A percentile compares a stretch with the other conserved stretches of the same genome.
Conservation (phyloP, 2,888 invertebrate species). For the Caenorhabditis virilis region DNA sequence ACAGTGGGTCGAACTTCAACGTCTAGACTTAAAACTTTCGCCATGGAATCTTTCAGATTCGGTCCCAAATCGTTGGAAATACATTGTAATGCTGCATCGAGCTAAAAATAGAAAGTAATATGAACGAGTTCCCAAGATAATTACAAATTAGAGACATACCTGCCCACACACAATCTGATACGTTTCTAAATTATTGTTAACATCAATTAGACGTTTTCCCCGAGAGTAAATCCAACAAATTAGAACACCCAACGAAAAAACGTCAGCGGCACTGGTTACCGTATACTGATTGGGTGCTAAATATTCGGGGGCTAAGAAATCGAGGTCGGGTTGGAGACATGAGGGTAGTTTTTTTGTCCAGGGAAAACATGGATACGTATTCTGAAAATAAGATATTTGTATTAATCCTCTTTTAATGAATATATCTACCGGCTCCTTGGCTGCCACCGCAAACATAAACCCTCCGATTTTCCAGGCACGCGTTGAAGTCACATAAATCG, state of each 20-base stretch:
- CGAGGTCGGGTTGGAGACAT: conserved; percentile 90
- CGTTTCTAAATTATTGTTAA: conserved; percentile 84
- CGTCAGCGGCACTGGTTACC: conserved; percentile 84
- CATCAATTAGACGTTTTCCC: conserved; percentile 85
- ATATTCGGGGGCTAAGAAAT: conserved; percentile 91
- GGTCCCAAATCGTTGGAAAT: conserved; percentile 77
- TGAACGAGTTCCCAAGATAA: not conserved
- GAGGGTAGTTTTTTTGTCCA: conserved; percentile 90
- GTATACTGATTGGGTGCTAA: conserved; percentile 73
- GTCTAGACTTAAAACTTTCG: conserved; percentile 70
- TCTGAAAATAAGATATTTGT: conserved; percentile 74
- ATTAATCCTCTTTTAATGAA: conserved; percentile 7
- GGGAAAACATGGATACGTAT: conserved; percentile 79
- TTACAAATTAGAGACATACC: conserved; percentile 72
- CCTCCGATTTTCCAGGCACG: conserved; percentile 96
- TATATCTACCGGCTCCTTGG: conserved; percentile 62
- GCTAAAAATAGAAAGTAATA: conserved; percentile 45
- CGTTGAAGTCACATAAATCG: conserved; percentile 86
- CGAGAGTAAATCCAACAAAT: conserved; percentile 87
- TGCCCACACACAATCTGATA: conserved; percentile 88
- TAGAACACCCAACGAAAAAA: conserved; percentile 93
- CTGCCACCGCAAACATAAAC: conserved; percentile 79
- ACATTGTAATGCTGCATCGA: conserved; percentile 59
- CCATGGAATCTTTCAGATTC: conserved; percentile 56
- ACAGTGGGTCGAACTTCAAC: conserved; percentile 86